phyloP scores from a whole-genome alignment of 2,113 vertebrate genomes.

The Motacilla alba region DNA sequence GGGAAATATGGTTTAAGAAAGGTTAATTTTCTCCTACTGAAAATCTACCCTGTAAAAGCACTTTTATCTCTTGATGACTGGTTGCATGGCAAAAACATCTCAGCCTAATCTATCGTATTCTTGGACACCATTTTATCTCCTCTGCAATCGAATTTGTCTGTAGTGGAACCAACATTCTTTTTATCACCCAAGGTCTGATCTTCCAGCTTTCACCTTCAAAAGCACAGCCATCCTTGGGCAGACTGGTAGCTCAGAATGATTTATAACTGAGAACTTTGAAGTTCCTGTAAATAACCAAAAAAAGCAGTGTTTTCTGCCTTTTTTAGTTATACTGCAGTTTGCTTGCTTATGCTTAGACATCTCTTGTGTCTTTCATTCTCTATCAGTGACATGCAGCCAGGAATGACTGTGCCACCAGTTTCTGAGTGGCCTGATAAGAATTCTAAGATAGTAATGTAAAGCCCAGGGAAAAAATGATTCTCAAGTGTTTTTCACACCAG shows the following conservation, averaged over 20 bases:
- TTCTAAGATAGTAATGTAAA: not conserved
- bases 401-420: not conserved
- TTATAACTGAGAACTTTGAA: slow-evolving; percentile 52
- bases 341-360: not conserved
- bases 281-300: slow-evolving; percentile 23
- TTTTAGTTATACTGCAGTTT: not conserved
- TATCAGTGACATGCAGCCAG: not conserved
- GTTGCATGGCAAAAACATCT: not conserved
- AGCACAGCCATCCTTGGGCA: slow-evolving; percentile 35
- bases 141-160: slow-evolving; percentile 3
- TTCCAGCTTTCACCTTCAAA: slow-evolving; percentile 58
- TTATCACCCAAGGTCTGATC: slow-evolving; percentile 55
- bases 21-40: not conserved
- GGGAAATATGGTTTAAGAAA: not conserved
- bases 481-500: not conserved
- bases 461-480: not conserved
- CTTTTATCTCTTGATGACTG: slow-evolving; percentile 12
- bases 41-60: not conserved
- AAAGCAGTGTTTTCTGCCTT: not conserved
- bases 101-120: not conserved
- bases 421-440: not conserved
- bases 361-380: not conserved
- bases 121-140: slow-evolving; percentile 42
- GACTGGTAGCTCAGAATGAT: slow-evolving; percentile 31
- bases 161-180: slow-evolving; percentile 39